These are phyloP conservation scores for Chloropsis hardwickii DNA, from an alignment of 2,113 vertebrate species.

Conservation along the genomic window DNA sequence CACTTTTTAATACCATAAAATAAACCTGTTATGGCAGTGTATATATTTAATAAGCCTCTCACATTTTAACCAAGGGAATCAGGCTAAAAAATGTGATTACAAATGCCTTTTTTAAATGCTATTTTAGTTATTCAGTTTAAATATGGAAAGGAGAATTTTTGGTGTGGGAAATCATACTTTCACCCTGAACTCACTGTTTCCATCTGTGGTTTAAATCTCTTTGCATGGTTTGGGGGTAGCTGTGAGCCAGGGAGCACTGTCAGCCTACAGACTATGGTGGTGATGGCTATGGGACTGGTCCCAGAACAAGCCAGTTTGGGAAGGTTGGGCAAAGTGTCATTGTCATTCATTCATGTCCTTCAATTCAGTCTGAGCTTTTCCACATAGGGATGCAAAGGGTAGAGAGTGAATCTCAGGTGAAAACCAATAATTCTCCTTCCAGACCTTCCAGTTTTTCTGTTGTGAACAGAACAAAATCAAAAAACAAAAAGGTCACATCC, in stretches of 20 bases:
- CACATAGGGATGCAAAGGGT: accelerated
- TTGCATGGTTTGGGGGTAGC: neutral
- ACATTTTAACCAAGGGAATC: neutral
- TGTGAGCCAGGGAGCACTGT: neutral
- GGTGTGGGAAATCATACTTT: neutral
- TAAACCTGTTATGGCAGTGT: neutral
- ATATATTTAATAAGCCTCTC: neutral
- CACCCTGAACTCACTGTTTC: neutral
- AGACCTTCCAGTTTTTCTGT: neutral
- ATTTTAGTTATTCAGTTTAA: neutral
- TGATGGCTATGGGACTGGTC: neutral
- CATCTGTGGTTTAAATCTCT: neutral
- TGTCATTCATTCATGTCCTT: neutral
- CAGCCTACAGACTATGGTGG: accelerated
- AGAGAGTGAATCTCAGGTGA: neutral
- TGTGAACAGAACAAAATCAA: neutral
- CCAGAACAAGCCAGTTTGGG: neutral
- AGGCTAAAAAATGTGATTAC: neutral
- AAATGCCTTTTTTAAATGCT: neutral
- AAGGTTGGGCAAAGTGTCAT: neutral
- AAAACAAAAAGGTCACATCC: neutral
- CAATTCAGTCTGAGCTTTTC: neutral
- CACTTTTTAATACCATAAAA: neutral
- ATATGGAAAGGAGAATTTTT: neutral
- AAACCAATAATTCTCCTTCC: neutral